These are phyloP conservation scores for Tokudaia tokunoshimensis DNA, from an alignment of 2,797 vertebrate species.

Conservation along the genomic window DNA sequence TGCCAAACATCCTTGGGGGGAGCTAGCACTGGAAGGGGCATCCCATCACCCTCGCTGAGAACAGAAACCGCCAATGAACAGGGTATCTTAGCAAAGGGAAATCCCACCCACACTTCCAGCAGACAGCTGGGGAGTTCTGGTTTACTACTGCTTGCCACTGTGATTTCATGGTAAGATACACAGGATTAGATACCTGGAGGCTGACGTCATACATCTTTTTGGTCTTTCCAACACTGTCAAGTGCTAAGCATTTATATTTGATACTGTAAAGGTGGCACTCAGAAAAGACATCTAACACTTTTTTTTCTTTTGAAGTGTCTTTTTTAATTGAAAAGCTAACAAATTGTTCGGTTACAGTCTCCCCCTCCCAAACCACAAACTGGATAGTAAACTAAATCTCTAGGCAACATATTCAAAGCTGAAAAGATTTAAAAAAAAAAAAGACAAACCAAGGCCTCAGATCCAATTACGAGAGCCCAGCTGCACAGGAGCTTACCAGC, in stretches of 20 bases:
- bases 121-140: not conserved
- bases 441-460: slow-evolving; percentile 57
- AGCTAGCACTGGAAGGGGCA: fast-evolving
- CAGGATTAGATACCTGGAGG: not conserved
- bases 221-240: not conserved
- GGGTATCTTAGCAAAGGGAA: not conserved
- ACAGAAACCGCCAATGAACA: not conserved
- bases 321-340: slow-evolving; percentile 78
- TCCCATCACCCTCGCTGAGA: not conserved
- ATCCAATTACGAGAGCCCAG: slow-evolving; percentile 50
- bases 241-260: not conserved
- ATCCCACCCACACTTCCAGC: not conserved
- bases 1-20: not conserved
- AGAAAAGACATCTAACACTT: not conserved
- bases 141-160: not conserved
- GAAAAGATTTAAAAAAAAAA: not conserved
- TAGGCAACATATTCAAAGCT: slow-evolving; percentile 32
- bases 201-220: not conserved
- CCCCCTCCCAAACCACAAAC: slow-evolving; percentile 32
- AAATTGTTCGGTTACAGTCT: slow-evolving; percentile 64
- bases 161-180: not conserved
- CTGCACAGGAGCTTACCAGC: not conserved
- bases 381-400: slow-evolving; percentile 64
- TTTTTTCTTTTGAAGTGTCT: slow-evolving; percentile 19
- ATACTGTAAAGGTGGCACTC: not conserved